Evolutionary conservation across 2,888 invertebrate genomes (phyloP), one percentile per base, ranked within the genome.

Genomic region (Apamea epomidion): DNA sequence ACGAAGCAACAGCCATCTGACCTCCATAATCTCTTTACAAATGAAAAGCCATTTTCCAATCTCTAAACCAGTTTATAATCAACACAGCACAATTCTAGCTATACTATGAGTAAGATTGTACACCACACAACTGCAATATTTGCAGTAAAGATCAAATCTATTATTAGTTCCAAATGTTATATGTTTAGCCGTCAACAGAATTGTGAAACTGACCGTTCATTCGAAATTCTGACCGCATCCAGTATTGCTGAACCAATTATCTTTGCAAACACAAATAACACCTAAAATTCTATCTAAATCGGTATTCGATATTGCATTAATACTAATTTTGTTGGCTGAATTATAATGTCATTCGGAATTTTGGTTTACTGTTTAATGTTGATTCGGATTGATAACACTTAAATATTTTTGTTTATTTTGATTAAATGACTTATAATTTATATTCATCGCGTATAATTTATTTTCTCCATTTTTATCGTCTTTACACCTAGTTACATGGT

Each of bases 111-210:
- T 73, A 86, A 69, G 73, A 82, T 64, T 21, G 16, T 37, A 51
- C 32, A 42, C 54, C 21, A 72, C 32, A n/a, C 58, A 42, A 73
- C 58, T 21, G 67, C 74, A 86, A 51, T 73, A 75, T 74, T 83
- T 75, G 84, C 79, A 85, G 68, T 87, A 71, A 74, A 84, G 84
- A 84, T 85, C 70, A 71, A 87, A 75, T 87, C 70, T 87, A 74
- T 74, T 75, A 84, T 85, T 76, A 71, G 87, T 87, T 69, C 6
- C 45, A 60, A 83, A 75, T 68, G n/a, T 65, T 65, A 32, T 45
- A 29, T 58, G 60, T 80, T 87, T 60, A 81, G 42, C 45, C 12
- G 62, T 72, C 65, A 71, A 76, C 81, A 81, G 21, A 67, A 74
- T 75, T 77, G 62, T 85, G 76, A 64, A 73, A 75, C 62, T 54